A percentile compares a stretch with the other conserved stretches of the same genome.
These are phyloP conservation scores for Nycteola revayana DNA, from an alignment of 2,888 invertebrate species.

Conservation along the genomic window DNA sequence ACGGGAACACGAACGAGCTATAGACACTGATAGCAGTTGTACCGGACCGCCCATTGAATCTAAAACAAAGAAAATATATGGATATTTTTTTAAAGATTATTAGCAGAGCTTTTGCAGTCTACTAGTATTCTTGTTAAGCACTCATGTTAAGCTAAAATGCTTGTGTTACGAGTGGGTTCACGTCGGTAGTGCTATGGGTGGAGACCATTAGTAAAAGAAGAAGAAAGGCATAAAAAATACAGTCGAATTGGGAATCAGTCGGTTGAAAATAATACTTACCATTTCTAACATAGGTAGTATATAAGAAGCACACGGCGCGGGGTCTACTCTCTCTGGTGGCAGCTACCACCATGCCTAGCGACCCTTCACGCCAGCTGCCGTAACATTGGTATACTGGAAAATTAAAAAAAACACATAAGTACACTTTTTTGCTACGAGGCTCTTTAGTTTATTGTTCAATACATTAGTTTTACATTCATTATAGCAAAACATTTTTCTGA, in stretches of 20 bases:
- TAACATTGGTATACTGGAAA: slow-evolving; percentile 86
- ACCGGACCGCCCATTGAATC: slow-evolving; percentile 39
- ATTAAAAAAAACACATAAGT: neutral
- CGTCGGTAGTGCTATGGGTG: no score
- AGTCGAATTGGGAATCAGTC: no score
- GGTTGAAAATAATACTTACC: slow-evolving; percentile 55
- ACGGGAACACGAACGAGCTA: slow-evolving; percentile 82
- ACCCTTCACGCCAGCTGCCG: slow-evolving; percentile 86
- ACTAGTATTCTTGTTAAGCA: no score
- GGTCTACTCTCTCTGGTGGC: slow-evolving; percentile 78
- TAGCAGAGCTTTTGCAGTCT: no score
- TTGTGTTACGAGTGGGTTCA: no score
- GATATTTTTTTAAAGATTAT: neutral
- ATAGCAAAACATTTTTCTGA: no score
- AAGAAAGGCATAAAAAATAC: neutral
- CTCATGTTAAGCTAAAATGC: no score
- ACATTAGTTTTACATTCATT: no score
- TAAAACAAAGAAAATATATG: slow-evolving; percentile 11
- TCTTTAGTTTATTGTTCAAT: no score
- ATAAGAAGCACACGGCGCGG: slow-evolving; percentile 84
- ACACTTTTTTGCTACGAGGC: no score
- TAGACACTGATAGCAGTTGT: slow-evolving; percentile 67
- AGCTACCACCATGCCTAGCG: slow-evolving; percentile 85
- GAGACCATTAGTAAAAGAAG: no score
- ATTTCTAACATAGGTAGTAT: slow-evolving; percentile 61